Evolutionary conservation across 1,140 invertebrate genomes (phyloP).

Genomic region (Tigriopus japonicus): DNA sequence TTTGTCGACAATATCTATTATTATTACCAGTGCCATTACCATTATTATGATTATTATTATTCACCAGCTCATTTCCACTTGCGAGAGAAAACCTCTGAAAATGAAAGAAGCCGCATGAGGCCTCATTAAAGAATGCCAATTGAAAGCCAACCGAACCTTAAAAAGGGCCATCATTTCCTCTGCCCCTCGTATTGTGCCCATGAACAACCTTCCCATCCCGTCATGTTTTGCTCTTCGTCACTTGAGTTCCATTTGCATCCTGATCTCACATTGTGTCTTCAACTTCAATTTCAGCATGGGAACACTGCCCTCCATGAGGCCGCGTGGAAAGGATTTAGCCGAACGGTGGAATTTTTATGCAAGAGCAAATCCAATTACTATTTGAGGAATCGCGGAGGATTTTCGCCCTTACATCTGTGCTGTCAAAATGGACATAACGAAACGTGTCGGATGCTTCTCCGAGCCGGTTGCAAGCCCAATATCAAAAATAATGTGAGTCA

Average conservation of each 20-base stretch:
- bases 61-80: no score
- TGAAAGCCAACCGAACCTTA: no score
- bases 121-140: no score
- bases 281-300: constrained; percentile 44
- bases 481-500: constrained; percentile 62
- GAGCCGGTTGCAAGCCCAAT: constrained; percentile 67
- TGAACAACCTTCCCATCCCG: no score
- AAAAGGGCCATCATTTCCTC: no score
- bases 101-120: no score
- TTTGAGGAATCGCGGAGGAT: constrained; percentile 63
- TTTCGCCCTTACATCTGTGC: constrained; percentile 76
- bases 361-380: constrained; percentile 45
- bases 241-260: neutral
- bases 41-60: no score
- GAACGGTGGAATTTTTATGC: constrained; percentile 53
- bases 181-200: no score
- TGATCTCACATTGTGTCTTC: neutral
- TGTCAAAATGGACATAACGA: constrained; percentile 95
- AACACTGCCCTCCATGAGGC: constrained; percentile 85
- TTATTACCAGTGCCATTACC: no score
- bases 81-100: no score
- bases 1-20: no score
- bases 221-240: no score
- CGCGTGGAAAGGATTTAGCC: constrained; percentile 79
- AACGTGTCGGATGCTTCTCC: constrained; percentile 63